Evolutionary conservation across 1,140 invertebrate species (phyloP), one percentile per base, ranked within the genome.

Genomic region (Pseudomyrmex sp.): DNA sequence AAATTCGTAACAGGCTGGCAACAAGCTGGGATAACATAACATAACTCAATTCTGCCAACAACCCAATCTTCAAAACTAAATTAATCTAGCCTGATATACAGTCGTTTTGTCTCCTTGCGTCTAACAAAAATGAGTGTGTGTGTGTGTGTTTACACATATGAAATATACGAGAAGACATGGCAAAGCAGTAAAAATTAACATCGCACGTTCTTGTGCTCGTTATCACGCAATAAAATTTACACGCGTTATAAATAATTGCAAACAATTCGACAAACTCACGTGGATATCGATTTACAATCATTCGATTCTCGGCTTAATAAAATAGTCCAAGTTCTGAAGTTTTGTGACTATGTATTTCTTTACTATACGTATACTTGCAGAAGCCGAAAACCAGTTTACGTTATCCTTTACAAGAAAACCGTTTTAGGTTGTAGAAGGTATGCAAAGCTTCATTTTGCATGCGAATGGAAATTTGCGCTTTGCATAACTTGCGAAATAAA

Each of bases 201-300:
- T 20, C 52, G 52, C 65, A 59, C 35, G 35, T 79, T 79, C 56
- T 58, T 23, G 46, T 8, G 75, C 68, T 56, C 50, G 63, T 46
- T 56, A 20, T 23, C 56, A n/a, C 20, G 54, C 76, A 46, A 72
- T 72, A 70, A 79, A 79, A 79, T 79, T 79, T 79, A 70, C 65
- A 54, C 65, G 5, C 15, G 65, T 46, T 23, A 48, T 79, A 80
- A 80, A 80, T 80, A 59, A 72, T 79, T 59, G 44, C 44, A 48
- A 50, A 20, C 50, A 59, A 61, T 61, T 48, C 23, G 23, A 56
- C 13, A 13, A 5, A 44, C 13, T 5, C 20, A 13, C 20, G 23
- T 80, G 13, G 44, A 18, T 68, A n/a, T 26, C 65, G 50, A 50
- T 58, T 58, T 48, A 26, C 20, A n/a, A 8, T 20, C 18, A 20